These are phyloP conservation scores for Porites australiensis DNA, from an alignment of 64 coral and sea anemone species.

Conservation along the genomic window DNA sequence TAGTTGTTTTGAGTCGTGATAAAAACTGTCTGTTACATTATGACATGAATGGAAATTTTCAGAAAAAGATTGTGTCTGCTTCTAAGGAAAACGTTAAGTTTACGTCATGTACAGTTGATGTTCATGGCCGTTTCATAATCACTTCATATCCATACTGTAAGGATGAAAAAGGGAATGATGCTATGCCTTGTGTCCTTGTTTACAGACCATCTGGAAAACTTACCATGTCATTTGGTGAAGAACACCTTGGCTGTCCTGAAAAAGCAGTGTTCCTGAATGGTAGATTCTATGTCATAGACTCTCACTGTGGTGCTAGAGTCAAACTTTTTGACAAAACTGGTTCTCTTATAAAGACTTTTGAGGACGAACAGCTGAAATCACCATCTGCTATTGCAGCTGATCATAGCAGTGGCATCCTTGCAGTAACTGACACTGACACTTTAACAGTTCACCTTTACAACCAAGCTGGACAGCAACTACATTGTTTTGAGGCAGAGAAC, in stretches of 20 bases:
- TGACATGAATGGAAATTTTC: constrained; percentile 61
- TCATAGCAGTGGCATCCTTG: constrained; percentile 10
- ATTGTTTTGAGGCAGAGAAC: neutral
- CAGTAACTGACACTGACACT: constrained; percentile 26
- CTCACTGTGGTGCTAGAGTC: neutral
- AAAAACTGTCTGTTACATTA: constrained; percentile 68
- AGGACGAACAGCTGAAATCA: neutral
- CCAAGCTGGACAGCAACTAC: neutral
- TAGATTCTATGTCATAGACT: constrained; percentile 48
- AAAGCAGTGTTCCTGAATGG: constrained; percentile 68
- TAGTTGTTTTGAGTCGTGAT: constrained; percentile 69
- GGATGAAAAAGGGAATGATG: neutral
- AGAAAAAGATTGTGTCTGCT: constrained; percentile 36
- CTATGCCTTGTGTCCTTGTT: constrained; percentile 31
- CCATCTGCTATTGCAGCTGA: constrained; percentile 35
- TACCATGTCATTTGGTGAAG: constrained; percentile 61
- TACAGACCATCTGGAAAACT: constrained; percentile 49
- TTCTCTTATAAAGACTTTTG: constrained; percentile 16
- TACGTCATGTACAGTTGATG: constrained; percentile 45
- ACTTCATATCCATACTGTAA: neutral
- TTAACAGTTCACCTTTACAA: constrained; percentile 40
- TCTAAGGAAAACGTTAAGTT: constrained; percentile 41
- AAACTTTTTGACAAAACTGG: constrained; percentile 59
- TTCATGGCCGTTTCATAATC: constrained; percentile 47
- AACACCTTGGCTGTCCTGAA: neutral